A percentile compares a stretch with the other conserved stretches of the same genome.
These are phyloP conservation scores for Opisthograptis luteolata DNA, from an alignment of 2,888 invertebrate genomes.

Conservation along the genomic window DNA sequence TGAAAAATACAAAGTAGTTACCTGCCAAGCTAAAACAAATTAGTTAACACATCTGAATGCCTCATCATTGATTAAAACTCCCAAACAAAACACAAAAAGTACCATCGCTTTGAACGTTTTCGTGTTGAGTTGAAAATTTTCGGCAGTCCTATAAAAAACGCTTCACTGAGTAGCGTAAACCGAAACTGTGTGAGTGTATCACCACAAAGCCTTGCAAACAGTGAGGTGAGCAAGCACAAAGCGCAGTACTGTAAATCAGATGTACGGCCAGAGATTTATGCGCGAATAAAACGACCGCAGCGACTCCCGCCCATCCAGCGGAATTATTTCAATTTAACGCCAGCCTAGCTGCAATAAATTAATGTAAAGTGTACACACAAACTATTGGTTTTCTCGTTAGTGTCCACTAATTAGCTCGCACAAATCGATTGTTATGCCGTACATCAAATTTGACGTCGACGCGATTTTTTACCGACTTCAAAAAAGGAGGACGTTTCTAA, in stretches of 20 bases:
- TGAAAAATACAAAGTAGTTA: too few species aligned
- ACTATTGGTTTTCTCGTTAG: slow-evolving; percentile 54
- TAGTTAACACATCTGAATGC: too few species aligned
- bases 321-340: slow-evolving; percentile 78
- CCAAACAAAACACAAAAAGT: too few species aligned
- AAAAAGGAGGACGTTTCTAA: too few species aligned
- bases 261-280: slow-evolving; percentile 70
- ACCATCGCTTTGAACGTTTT: too few species aligned
- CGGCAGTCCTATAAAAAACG: slow-evolving; percentile 29
- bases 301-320: slow-evolving; percentile 56
- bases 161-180: slow-evolving; percentile 47
- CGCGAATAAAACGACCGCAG: slow-evolving; percentile 71
- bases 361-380: slow-evolving; percentile 53
- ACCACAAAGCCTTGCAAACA: slow-evolving; percentile 60
- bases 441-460: slow-evolving; percentile 23
- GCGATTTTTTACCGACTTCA: slow-evolving; percentile 23
- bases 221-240: slow-evolving; percentile 62
- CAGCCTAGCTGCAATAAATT: slow-evolving; percentile 57
- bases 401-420: slow-evolving; percentile 58
- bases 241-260: slow-evolving; percentile 75
- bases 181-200: slow-evolving; percentile 50
- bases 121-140: neutral
- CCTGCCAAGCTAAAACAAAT: too few species aligned
- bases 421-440: slow-evolving; percentile 41
- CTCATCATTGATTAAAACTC: too few species aligned